Percentiles rank a stretch among this genome's conserved stretches.
phyloP scores from a whole-genome alignment of 2,113 vertebrate species.

The Onychostoma macrolepis region DNA sequence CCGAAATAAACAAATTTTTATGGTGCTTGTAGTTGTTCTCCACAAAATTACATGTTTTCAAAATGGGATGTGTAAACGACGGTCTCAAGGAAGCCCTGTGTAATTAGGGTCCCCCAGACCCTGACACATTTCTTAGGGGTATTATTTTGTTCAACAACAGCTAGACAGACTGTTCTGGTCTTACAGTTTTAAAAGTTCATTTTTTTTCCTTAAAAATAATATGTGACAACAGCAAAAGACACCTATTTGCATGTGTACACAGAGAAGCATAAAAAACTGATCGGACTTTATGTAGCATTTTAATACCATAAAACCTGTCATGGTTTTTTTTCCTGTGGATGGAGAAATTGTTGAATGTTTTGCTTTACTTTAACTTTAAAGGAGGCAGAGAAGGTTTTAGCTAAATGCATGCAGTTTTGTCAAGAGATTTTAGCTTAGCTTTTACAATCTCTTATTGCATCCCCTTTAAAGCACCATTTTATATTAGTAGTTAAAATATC shows the following conservation, averaged over 20 bases:
- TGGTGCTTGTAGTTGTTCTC: not conserved
- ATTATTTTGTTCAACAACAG: not conserved
- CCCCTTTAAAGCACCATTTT: not conserved
- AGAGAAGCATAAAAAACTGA: not conserved
- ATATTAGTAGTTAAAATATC: too few relatives aligned
- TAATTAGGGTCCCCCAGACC: not conserved
- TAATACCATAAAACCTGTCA: not conserved
- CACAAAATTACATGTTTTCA: constrained; percentile 17
- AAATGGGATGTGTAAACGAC: not conserved
- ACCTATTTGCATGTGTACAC: not conserved
- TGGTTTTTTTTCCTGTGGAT: too few relatives aligned
- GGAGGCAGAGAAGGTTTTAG: not conserved
- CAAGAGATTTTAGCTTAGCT: not conserved
- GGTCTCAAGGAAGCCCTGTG: not conserved
- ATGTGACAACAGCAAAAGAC: not conserved
- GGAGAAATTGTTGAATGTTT: not conserved
- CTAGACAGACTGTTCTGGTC: not conserved
- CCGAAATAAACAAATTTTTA: not conserved
- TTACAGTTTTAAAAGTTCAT: not conserved
- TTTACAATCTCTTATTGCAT: not conserved
- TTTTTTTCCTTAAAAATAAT: not conserved
- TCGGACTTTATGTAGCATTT: not conserved
- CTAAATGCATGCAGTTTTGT: not conserved
- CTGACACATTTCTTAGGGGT: not conserved
- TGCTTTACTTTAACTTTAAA: not conserved